Evolutionary conservation across 2,797 vertebrate genomes (phyloP).

Genomic region (Phaenicophaeus curvirostris): DNA sequence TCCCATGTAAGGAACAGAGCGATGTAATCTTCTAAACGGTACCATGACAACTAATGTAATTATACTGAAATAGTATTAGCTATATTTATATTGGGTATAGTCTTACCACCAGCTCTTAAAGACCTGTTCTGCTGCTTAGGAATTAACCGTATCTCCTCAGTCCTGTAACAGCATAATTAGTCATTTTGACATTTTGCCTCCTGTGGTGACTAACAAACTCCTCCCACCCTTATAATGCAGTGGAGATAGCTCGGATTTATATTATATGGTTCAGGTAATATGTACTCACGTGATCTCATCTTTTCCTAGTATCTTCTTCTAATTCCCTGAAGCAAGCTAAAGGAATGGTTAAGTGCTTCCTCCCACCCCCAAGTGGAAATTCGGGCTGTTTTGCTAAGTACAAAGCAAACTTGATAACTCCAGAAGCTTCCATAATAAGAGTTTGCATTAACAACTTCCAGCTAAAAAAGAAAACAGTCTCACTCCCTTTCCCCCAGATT

Average conservation of each 20-base stretch:
- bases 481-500: background rate
- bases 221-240: background rate
- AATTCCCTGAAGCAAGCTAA: background rate
- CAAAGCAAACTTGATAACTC: background rate
- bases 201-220: background rate
- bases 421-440: background rate
- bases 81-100: background rate
- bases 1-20: background rate
- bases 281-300: background rate
- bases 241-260: background rate
- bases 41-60: background rate
- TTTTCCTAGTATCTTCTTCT: background rate
- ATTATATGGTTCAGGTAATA: background rate
- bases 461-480: background rate
- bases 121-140: background rate
- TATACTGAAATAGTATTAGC: background rate
- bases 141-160: background rate
- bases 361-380: background rate
- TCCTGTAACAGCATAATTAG: background rate
- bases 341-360: background rate
- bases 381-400: background rate
- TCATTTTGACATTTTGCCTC: slow-evolving; percentile 1
- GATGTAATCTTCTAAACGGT: background rate
- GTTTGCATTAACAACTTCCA: background rate
- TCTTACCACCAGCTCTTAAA: slow-evolving; percentile 3